Evolutionary conservation across 2,888 invertebrate species (phyloP).

Genomic region (Drosophila neonasuta): DNA sequence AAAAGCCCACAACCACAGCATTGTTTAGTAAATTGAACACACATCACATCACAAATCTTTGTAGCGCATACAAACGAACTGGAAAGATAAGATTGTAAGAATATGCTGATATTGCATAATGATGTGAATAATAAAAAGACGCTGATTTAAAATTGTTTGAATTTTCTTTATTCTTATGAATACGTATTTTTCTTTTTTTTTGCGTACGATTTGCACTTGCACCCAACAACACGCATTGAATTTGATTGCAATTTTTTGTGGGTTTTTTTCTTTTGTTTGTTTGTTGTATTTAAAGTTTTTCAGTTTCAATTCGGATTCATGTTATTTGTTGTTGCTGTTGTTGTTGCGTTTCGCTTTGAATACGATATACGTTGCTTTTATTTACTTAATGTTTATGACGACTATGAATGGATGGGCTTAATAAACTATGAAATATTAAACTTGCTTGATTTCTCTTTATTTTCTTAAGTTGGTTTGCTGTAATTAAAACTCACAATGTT

Average conservation of each 20-base stretch:
- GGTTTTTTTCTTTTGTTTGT: slow-evolving; percentile 31
- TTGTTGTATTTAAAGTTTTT: slow-evolving; percentile 38
- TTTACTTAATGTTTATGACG: slow-evolving; percentile 75
- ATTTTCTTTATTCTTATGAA: slow-evolving; percentile 65
- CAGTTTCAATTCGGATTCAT: slow-evolving; percentile 56
- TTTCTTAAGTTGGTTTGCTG: slow-evolving; percentile 55
- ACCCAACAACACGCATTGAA: slow-evolving; percentile 51
- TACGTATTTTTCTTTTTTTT: slow-evolving; percentile 50
- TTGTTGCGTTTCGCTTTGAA: slow-evolving; percentile 48
- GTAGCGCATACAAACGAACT: slow-evolving; percentile 24
- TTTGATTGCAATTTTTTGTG: slow-evolving; percentile 56
- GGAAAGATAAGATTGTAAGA: not conserved
- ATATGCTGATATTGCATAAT: not conserved
- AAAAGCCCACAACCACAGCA: slow-evolving; percentile 16
- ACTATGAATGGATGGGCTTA: slow-evolving; percentile 76
- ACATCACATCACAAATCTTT: slow-evolving; percentile 13
- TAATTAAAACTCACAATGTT: slow-evolving; percentile 73
- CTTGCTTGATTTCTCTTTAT: slow-evolving; percentile 48
- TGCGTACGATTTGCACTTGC: slow-evolving; percentile 45
- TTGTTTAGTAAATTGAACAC: slow-evolving; percentile 27
- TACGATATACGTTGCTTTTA: slow-evolving; percentile 46
- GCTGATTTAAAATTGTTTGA: slow-evolving; percentile 57
- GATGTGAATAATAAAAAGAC: slow-evolving; percentile 41
- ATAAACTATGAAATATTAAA: slow-evolving; percentile 77
- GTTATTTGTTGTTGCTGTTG: slow-evolving; percentile 34